Evolutionary conservation across 2,113 vertebrate genomes (phyloP), one percentile per base, ranked within the genome.

Genomic region (Martes martes): DNA sequence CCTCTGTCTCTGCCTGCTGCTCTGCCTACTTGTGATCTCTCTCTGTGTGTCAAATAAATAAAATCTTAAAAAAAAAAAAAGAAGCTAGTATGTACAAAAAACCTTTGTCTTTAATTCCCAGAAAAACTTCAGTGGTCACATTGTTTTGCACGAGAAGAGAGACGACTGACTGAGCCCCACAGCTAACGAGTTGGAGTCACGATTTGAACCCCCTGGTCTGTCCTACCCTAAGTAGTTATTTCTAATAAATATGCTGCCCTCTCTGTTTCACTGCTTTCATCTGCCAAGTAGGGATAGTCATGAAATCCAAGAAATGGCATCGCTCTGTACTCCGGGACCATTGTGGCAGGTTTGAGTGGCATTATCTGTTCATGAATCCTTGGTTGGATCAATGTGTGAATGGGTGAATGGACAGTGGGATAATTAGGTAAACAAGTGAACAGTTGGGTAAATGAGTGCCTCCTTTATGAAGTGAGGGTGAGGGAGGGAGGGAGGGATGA

Each of bases 101-200:
- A 33, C 2, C 19, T 16, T 50, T 15, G 11, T 78, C 81, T 39
- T 65, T 52, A 61, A 39, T 61, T 61, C n/a, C 73, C 15, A 4
- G 6, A n/a, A 26, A 15, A 15, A 36, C 15, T 47, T 50, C 28
- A 2, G 3, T 2, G 11, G 21, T 24, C 42, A 1, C 8, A 1
- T 33, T 61, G 15, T 16, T 39, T 71, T 26, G 61, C 5, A 52
- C 52, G 47, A 82, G 71, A 80, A 89, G 63, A 50, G 61, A 87
- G 10, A 14, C 11, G 7, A 11, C 1, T 3, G 33, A 36, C 8
- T 1, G 26, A 21, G 47, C 24, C 42, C 61, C 91, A 47, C 9
- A 31, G 47, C 45, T 65, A 24, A 45, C 4, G 50, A 86, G 18
- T 65, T 19, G 47, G 33, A 13, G 81, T 42, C 13, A 4, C 42